Evolutionary conservation across 2,113 vertebrate genomes (phyloP), one percentile per base, ranked within the genome.

Genomic region (Myrmecophaga tridactyla): DNA sequence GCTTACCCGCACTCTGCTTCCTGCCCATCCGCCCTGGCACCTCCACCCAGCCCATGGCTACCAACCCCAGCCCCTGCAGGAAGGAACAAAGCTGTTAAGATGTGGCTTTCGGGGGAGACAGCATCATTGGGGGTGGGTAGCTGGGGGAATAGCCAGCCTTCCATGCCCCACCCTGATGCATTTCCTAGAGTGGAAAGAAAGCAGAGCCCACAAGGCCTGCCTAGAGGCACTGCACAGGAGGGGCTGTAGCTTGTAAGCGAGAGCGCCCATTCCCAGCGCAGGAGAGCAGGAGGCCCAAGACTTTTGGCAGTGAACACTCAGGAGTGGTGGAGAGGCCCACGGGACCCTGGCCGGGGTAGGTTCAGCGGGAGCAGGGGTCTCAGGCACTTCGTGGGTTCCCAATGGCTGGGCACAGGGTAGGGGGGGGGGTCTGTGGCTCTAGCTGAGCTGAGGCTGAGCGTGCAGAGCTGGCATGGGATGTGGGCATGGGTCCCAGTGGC

Each of bases 171-270:
- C 43, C 21, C 21, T 0, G 5, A 29, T 34, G 60, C 25, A 21
- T 12, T 46, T 86, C 39, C 14, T 1, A 11, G 46, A 67, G 62
- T 0, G 21, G 10, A 46, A 27, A 77, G 81, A 46, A 34, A 82
- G 86, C 36, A 29, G 41, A 27, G n/a, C n/a, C 29, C 34, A 17
- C 34, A 39, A 1, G 4, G 12, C 48, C 15, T 13, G 39, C 9
- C n/a, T 39, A 41, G 13, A 72, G 65, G 36, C 0, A 0, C 21
- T 4, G 69, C 7, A 7, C 63, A 3, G 0, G 1, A 12, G 2
- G 6, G 67, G 51, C 36, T 29, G 25, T 18, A 36, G 60, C 86
- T 29, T n/a, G 12, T 20, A 39, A 27, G 6, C 10, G 48, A 48
- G 31, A 23, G 31, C 4, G 65, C 75, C 23, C 0, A 11, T 6